A percentile compares a stretch with the other conserved stretches of the same genome.
Evolutionary conservation across 2,797 vertebrate genomes (phyloP).

Genomic region (Malurus splendens): DNA sequence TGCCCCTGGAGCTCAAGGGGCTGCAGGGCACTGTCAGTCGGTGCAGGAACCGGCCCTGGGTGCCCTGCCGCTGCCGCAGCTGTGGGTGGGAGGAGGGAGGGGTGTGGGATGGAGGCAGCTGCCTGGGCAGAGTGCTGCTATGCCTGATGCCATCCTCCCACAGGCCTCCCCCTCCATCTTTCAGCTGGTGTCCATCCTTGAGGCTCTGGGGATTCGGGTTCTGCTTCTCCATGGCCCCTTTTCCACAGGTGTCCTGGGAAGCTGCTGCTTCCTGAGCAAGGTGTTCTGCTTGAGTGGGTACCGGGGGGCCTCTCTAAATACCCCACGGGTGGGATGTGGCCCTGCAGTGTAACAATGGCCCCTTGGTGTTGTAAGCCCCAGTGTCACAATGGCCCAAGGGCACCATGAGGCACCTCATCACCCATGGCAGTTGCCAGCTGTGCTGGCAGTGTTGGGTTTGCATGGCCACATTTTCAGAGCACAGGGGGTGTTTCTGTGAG

Average conservation of each 20-base stretch:
- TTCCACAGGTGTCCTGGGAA: neutral
- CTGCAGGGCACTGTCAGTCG: neutral
- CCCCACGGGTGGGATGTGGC: neutral
- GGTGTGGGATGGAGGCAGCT: neutral
- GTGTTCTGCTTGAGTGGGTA: neutral
- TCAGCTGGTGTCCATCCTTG: neutral
- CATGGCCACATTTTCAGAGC: neutral
- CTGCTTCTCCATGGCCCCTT: neutral
- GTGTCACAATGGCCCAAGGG: neutral
- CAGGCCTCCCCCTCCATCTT: neutral
- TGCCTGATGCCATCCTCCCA: neutral
- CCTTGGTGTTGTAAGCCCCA: neutral
- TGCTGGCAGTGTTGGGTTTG: neutral
- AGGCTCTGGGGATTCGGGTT: neutral
- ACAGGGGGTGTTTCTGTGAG: neutral
- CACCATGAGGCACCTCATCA: neutral
- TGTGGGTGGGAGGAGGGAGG: neutral
- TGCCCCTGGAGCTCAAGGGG: neutral
- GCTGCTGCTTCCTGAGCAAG: neutral
- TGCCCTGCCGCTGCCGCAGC: neutral
- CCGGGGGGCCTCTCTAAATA: neutral
- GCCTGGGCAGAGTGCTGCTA: neutral
- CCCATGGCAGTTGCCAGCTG: neutral
- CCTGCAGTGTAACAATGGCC: neutral
- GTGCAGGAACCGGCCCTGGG: neutral